These are phyloP conservation scores for Pristionchus entomophagus DNA, from an alignment of 2,888 invertebrate genomes.

Conservation along the genomic window DNA sequence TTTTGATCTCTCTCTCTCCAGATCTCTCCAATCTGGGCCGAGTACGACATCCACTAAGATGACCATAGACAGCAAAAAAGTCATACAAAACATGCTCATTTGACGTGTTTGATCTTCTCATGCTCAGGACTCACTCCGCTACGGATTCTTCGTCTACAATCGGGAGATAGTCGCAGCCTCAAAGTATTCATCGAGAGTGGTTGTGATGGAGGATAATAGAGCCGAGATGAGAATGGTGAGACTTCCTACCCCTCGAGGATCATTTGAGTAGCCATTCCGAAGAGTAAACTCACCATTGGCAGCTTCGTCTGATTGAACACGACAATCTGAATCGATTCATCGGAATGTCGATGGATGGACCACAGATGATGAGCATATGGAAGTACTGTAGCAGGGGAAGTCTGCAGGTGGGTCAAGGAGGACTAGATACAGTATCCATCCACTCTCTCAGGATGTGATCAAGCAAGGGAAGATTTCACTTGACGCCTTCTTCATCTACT, in stretches of 20 bases:
- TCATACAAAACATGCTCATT: neutral
- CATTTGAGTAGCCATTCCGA: no score
- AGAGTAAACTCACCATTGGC: neutral
- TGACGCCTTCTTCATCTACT: conserved; percentile 63
- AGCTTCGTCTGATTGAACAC: conserved; percentile 30
- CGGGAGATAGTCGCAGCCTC: neutral
- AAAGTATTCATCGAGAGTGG: neutral
- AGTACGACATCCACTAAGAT: conserved; percentile 49
- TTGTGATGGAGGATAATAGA: neutral
- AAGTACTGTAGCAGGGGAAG: conserved; percentile 44
- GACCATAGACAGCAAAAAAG: conserved; percentile 20
- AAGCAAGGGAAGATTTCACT: conserved; percentile 55
- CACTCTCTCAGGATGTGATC: conserved; percentile 56
- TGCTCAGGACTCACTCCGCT: conserved; percentile 20
- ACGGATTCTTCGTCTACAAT: conserved; percentile 35
- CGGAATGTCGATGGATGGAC: conserved; percentile 4
- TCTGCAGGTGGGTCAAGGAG: neutral
- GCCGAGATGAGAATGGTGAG: conserved; percentile 40
- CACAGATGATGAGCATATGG: conserved; percentile 34
- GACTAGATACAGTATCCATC: neutral
- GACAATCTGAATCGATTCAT: conserved; percentile 45
- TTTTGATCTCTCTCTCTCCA: neutral
- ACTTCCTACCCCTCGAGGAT: no score
- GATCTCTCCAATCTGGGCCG: conserved; percentile 61
- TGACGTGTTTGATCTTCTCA: neutral